Evolutionary conservation across 2,888 invertebrate species (phyloP).

Genomic region (Temnothorax ravouxi): DNA sequence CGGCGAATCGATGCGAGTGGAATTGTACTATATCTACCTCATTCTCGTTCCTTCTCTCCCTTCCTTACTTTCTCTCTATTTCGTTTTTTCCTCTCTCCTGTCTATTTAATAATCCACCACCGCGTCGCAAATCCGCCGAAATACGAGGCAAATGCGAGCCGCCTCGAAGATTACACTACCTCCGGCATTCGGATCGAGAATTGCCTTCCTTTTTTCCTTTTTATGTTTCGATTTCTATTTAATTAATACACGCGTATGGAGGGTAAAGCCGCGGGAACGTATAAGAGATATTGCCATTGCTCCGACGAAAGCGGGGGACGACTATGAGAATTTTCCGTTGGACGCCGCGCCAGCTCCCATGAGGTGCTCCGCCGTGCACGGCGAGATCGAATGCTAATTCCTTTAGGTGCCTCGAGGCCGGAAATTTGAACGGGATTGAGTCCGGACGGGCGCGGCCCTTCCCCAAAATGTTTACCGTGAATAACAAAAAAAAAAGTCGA

Average conservation of each 20-base stretch:
- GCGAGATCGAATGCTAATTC: slow-evolving; percentile 83
- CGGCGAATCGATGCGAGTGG: slow-evolving; percentile 25
- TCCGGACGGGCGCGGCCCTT: slow-evolving; percentile 60
- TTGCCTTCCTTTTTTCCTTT: not conserved
- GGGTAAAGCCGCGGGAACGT: slow-evolving; percentile 12
- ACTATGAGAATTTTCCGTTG: slow-evolving; percentile 69
- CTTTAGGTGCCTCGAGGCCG: slow-evolving; percentile 80
- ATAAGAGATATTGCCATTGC: slow-evolving; percentile 14
- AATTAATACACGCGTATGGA: slow-evolving; percentile 29
- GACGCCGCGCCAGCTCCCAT: slow-evolving; percentile 60
- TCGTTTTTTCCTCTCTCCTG: not conserved
- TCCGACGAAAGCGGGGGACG: slow-evolving; percentile 41
- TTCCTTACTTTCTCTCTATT: not conserved
- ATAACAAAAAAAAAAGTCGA: slow-evolving; percentile 80
- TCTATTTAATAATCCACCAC: slow-evolving; percentile 43
- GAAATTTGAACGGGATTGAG: slow-evolving; percentile 82
- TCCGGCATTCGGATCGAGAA: not conserved
- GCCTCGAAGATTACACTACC: slow-evolving; percentile 44
- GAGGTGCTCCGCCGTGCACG: slow-evolving; percentile 66
- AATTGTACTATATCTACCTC: slow-evolving; percentile 22
- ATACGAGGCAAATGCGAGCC: slow-evolving; percentile 31
- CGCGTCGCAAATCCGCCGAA: slow-evolving; percentile 33
- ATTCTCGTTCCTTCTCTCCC: not conserved
- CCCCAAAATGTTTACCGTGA: slow-evolving; percentile 77
- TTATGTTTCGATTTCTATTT: slow-evolving; percentile 14